phyloP scores from a whole-genome alignment of 1,140 invertebrate species.

The Nasonia vitripennis region DNA sequence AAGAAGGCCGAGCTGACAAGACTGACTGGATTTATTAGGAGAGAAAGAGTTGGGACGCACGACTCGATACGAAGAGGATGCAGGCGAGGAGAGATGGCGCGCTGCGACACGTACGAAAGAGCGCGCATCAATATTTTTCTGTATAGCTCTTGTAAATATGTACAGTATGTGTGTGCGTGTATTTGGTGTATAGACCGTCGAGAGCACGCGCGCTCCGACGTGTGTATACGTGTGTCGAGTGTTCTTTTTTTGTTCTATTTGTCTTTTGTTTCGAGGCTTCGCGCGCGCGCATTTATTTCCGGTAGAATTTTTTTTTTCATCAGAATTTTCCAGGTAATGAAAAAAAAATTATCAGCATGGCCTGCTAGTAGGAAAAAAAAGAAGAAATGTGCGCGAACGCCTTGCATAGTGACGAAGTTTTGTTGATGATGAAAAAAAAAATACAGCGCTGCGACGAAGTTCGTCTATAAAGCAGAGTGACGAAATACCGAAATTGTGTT shows the following conservation, averaged over 20 bases:
- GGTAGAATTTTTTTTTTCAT: neutral
- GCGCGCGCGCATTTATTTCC: neutral
- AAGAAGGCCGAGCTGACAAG: neutral
- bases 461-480: slow-evolving; percentile 32
- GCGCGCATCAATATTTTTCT: neutral
- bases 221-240: neutral
- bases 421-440: neutral
- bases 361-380: neutral
- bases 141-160: slow-evolving; percentile 13
- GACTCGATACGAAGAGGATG: neutral
- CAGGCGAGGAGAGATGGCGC: neutral
- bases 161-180: slow-evolving; percentile 29
- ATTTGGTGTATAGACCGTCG: neutral
- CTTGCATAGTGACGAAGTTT: neutral
- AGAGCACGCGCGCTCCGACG: neutral
- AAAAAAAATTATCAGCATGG: neutral
- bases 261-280: neutral
- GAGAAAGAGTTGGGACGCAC: neutral
- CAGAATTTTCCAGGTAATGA: neutral
- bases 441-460: neutral
- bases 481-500: slow-evolving; percentile 54
- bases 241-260: neutral
- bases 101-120: neutral
- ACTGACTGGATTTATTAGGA: neutral
- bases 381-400: neutral